phyloP scores from a whole-genome alignment of 1,140 invertebrate species.

The Drosophila grimshawi region DNA sequence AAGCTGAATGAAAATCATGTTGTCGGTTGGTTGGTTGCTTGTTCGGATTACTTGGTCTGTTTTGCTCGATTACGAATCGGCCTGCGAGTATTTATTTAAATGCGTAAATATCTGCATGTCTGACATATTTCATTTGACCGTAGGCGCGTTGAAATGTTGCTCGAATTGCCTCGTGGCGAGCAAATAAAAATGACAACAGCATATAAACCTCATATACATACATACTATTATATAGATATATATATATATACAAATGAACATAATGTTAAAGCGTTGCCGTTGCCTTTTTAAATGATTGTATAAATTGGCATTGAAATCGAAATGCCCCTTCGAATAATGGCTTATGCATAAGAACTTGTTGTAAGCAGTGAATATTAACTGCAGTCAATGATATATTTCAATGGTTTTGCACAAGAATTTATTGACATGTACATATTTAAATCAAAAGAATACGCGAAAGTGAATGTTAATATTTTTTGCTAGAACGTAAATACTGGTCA shows the following conservation, averaged over 20 bases:
- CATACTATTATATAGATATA: neutral
- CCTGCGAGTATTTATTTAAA: conserved; percentile 67
- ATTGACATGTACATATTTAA: too few relatives aligned
- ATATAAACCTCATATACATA: conserved; percentile 26
- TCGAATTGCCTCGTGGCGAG: conserved; percentile 49
- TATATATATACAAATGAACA: conserved; percentile 51
- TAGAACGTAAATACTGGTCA: too few relatives aligned
- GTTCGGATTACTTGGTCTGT: conserved; percentile 44
- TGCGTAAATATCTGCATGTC: conserved; percentile 75
- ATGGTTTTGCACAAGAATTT: too few relatives aligned
- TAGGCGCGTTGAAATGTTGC: conserved; percentile 74
- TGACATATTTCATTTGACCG: conserved; percentile 74
- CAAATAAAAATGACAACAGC: conserved; percentile 53
- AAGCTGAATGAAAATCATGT: conserved; percentile 69
- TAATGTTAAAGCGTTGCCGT: conserved; percentile 56
- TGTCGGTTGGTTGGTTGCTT: conserved; percentile 50
- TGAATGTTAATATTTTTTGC: too few relatives aligned
- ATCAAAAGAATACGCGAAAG: too few relatives aligned
- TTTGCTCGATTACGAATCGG: conserved; percentile 58
- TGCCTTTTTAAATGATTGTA: conserved; percentile 40
- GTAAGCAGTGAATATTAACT: conserved; percentile 1
- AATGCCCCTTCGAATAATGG: conserved; percentile 47
- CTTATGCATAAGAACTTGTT: conserved; percentile 40
- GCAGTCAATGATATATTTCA: conserved; percentile 46
- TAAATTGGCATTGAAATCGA: conserved; percentile 51